These are phyloP conservation scores for Sinonovacula constricta DNA, from an alignment of 1,140 invertebrate genomes.

Conservation along the genomic window DNA sequence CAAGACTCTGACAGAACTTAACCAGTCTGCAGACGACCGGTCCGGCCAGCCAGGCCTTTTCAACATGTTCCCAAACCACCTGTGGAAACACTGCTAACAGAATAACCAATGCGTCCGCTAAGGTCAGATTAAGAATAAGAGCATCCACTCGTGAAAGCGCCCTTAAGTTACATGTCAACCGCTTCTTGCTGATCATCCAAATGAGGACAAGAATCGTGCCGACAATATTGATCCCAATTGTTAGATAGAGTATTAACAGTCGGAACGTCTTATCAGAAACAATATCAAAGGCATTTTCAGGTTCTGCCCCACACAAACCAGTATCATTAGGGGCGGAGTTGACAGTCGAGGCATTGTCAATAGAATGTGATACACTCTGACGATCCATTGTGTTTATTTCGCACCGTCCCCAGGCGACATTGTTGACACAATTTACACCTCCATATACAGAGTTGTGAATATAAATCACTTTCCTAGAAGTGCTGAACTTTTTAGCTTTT, in stretches of 20 bases:
- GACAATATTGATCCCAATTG: conserved; percentile 64
- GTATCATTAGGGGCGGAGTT: no score
- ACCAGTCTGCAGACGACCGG: conserved; percentile 74
- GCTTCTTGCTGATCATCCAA: conserved; percentile 70
- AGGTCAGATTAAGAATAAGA: conserved; percentile 77
- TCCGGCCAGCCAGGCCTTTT: conserved; percentile 75
- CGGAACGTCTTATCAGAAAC: conserved; percentile 58
- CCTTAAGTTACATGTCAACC: conserved; percentile 61
- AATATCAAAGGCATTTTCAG: conserved; percentile 70
- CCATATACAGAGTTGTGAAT: no score
- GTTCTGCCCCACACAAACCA: no score
- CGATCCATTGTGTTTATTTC: no score
- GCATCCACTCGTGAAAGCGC: conserved; percentile 66
- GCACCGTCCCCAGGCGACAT: no score
- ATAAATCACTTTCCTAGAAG: no score
- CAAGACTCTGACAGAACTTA: conserved; percentile 77
- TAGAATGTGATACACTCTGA: no score
- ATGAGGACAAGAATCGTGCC: conserved; percentile 65
- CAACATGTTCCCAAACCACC: conserved; percentile 77
- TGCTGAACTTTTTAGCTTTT: no score
- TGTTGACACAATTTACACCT: no score
- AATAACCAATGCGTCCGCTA: conserved; percentile 76
- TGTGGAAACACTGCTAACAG: conserved; percentile 72
- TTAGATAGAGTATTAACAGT: conserved; percentile 57
- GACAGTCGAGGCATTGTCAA: no score